phyloP scores from a whole-genome alignment of 1,140 invertebrate genomes.

The Temnothorax nylanderi region DNA sequence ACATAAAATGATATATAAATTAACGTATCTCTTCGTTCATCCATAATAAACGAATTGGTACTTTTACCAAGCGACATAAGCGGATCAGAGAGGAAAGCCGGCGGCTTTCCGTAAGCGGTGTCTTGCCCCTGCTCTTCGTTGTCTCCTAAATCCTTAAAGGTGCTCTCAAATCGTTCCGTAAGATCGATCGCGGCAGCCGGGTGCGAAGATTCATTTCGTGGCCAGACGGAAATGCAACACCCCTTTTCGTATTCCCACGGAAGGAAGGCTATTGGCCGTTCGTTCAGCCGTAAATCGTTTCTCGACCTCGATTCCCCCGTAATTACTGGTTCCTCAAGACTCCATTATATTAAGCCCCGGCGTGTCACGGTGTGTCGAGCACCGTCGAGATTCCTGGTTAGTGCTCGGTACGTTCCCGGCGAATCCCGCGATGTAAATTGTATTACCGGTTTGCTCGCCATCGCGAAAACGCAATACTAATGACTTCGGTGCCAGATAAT shows the following conservation, averaged over 20 bases:
- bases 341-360: constrained; percentile 68
- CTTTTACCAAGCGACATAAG: constrained; percentile 39
- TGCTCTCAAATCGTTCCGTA: constrained; percentile 42
- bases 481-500: constrained; percentile 61
- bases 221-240: constrained; percentile 49
- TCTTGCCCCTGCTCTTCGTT: constrained; percentile 36
- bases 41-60: constrained; percentile 33
- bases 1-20: not conserved
- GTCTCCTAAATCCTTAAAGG: constrained; percentile 56
- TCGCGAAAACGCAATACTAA: constrained; percentile 66
- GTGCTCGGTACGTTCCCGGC: constrained; percentile 38
- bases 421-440: constrained; percentile 59
- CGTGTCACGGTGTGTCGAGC: constrained; percentile 65
- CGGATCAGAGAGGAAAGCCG: constrained; percentile 29
- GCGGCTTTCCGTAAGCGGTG: constrained; percentile 31
- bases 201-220: constrained; percentile 53
- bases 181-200: constrained; percentile 45
- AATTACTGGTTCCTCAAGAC: constrained; percentile 68
- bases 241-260: constrained; percentile 53
- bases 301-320: constrained; percentile 68
- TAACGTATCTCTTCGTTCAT: not conserved
- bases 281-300: constrained; percentile 70
- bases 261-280: constrained; percentile 54
- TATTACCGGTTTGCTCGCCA: constrained; percentile 51
- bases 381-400: constrained; percentile 60